Evolutionary conservation across 2,113 vertebrate genomes (phyloP).

Genomic region (Polypterus bichir): DNA sequence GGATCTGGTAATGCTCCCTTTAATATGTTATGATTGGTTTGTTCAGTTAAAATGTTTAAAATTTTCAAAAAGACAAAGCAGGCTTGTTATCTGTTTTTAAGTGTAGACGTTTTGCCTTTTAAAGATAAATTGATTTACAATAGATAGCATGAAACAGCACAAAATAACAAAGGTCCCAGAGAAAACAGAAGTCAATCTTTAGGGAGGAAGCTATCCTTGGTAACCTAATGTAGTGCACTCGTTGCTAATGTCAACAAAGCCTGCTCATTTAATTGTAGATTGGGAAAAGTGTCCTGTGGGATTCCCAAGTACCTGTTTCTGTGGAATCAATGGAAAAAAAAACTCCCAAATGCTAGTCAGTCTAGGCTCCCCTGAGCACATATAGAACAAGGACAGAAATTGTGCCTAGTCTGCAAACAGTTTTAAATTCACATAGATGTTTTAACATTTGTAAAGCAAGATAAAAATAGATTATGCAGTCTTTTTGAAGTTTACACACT

Average conservation of each 20-base stretch:
- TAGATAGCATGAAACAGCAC: slow-evolving; percentile 4
- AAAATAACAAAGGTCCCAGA: slow-evolving; percentile 4
- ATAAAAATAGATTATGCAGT: slow-evolving; percentile 3
- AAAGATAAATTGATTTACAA: slow-evolving; percentile 11
- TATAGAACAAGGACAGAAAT: background rate
- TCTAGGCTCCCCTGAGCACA: slow-evolving; percentile 9
- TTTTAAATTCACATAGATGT: background rate
- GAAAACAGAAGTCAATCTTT: slow-evolving; percentile 2
- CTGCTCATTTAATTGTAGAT: slow-evolving; percentile 15
- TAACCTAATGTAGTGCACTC: slow-evolving; percentile 12
- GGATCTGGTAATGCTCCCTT: no score
- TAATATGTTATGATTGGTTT: no score
- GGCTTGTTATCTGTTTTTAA: no score
- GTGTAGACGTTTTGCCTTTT: slow-evolving; percentile 4
- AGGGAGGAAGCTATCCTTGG: slow-evolving; percentile 16
- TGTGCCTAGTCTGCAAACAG: background rate
- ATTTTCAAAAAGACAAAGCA: no score
- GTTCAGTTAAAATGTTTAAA: no score
- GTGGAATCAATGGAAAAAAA: slow-evolving; percentile 9
- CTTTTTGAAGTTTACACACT: slow-evolving; percentile 7
- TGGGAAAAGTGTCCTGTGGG: slow-evolving; percentile 13
- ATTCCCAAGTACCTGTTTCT: slow-evolving; percentile 11
- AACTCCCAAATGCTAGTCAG: slow-evolving; percentile 13
- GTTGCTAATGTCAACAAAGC: slow-evolving; percentile 20
- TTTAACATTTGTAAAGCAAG: slow-evolving; percentile 7